These are phyloP conservation scores for Ceyx cyanopectus DNA, from an alignment of 2,113 vertebrate genomes.

Conservation along the genomic window DNA sequence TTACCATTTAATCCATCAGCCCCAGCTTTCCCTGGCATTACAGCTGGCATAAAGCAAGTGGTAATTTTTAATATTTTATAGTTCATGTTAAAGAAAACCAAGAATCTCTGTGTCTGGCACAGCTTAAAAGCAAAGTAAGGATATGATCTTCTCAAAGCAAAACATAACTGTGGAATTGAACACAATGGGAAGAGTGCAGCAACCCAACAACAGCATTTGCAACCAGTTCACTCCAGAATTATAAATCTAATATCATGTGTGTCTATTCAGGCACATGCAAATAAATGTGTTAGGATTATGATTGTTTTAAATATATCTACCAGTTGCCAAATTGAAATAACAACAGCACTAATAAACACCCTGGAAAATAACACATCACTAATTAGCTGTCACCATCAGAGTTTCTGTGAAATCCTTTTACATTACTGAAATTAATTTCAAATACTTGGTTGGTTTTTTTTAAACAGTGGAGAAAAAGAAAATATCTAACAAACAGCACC, in stretches of 20 bases:
- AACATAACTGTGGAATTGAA: background rate
- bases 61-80: background rate
- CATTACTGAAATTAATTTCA: conserved; percentile 16
- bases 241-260: background rate
- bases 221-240: background rate
- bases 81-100: background rate
- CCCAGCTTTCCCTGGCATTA: background rate
- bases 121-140: background rate
- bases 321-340: background rate
- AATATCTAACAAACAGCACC: conserved; percentile 1
- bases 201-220: background rate
- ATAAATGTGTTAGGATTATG: background rate
- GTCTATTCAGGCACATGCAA: background rate
- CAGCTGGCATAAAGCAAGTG: background rate
- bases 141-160: background rate
- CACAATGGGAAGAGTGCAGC: background rate
- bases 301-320: background rate
- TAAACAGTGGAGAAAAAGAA: background rate
- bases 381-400: background rate
- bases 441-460: background rate
- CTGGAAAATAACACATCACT: background rate
- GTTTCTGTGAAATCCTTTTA: background rate
- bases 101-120: background rate
- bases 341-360: background rate
- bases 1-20: background rate